Evolutionary conservation across 2,888 invertebrate genomes (phyloP), one percentile per base, ranked within the genome.

Genomic region (Polymixis lichenea): DNA sequence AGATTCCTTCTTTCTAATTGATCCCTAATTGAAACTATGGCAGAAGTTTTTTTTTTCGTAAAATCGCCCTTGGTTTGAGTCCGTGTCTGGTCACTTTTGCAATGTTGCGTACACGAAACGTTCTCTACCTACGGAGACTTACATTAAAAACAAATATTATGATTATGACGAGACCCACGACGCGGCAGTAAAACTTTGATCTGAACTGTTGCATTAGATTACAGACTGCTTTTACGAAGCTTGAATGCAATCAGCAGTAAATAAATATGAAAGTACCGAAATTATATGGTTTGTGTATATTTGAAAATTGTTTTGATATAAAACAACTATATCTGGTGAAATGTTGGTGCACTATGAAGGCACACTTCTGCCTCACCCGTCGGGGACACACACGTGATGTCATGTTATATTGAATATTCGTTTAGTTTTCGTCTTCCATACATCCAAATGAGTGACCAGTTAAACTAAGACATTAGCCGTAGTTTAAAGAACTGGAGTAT

Each of bases 91-190:
- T 32, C n/a, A 28, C 46, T n/a, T 61, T 72, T 46, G 25, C 22
- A 28, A 49, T 28, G 51, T 72, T 58, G 43, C 32, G 62, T 25
- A 22, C 7, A 60, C 2, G 17, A 19, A 28, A 13, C 51, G 28
- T 78, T 28, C 43, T n/a, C 51, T 11, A 17, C 53, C 51, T 11
- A 17, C 53, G 13, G 46, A 55, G 75, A n/a, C 28, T 17, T 25
- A 65, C 28, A 79, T 80, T 75, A 64, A 68, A 58, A 58, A n/a
- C 60, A 53, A 32, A 61, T 9, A 28, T 53, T 76, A 76, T 56
- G 49, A 19, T n/a, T 15, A 51, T 8, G 49, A 55, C 25, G 51
- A 38, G 11, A 17, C 17, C 22, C 38, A 25, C 51, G 15, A 13
- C 28, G 60, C 32, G 17, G 19, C n/a, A 25, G 28, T 65, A 46